phyloP scores from a whole-genome alignment of 2,888 invertebrate genomes.

The Phasia obesa region DNA sequence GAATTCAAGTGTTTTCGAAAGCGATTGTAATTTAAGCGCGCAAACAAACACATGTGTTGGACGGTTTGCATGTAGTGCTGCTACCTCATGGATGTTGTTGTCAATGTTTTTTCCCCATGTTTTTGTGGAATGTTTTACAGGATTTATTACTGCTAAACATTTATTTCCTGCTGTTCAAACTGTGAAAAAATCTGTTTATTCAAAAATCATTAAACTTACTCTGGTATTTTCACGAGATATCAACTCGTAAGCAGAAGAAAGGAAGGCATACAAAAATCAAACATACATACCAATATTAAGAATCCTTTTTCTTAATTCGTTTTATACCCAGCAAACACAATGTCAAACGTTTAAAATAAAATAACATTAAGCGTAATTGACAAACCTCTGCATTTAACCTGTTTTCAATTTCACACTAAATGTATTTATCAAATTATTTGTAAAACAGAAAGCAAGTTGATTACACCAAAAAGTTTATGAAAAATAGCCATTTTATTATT shows the following conservation, averaged over 20 bases:
- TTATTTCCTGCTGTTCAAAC: slow-evolving; percentile 70
- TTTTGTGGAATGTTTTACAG: slow-evolving; percentile 51
- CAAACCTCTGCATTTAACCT: too few species aligned
- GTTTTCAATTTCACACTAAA: too few species aligned
- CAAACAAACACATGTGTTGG: slow-evolving; percentile 63
- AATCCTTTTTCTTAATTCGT: slow-evolving; percentile 52
- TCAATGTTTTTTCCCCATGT: slow-evolving; percentile 22
- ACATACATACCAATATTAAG: neutral
- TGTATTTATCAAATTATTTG: too few species aligned
- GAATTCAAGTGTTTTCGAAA: slow-evolving; percentile 56
- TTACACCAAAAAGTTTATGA: too few species aligned
- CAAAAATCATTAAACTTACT: slow-evolving; percentile 46
- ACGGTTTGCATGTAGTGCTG: slow-evolving; percentile 16
- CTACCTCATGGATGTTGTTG: slow-evolving; percentile 26
- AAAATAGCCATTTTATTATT: too few species aligned
- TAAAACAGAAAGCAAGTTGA: too few species aligned
- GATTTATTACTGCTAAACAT: slow-evolving; percentile 69
- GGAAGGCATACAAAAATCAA: slow-evolving; percentile 1
- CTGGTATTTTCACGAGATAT: slow-evolving; percentile 51
- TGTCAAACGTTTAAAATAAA: too few species aligned
- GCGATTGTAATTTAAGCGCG: slow-evolving; percentile 48
- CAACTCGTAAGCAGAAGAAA: slow-evolving; percentile 1
- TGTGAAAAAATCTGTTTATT: slow-evolving; percentile 70
- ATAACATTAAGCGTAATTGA: too few species aligned
- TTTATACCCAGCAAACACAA: too few species aligned